Base-by-base conservation (phyloP, 2,888 invertebrate genomes). In the Phymatocera aterrima region DNA sequence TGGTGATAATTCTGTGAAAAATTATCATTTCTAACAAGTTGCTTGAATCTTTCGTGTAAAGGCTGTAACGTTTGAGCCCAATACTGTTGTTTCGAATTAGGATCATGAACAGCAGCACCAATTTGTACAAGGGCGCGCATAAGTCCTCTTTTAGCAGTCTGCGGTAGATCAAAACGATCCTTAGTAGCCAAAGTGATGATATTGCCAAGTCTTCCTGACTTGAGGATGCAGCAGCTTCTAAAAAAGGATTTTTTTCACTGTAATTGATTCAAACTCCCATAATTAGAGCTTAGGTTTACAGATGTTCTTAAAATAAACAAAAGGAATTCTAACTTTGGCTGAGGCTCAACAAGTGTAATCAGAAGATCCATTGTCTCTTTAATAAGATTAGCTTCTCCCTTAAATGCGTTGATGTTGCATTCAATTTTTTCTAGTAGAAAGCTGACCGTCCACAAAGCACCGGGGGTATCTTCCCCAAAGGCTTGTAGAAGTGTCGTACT, bases 41-140 rank as follows among this genome's bases (percentile, higher is more conserved):
- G 89, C 81, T 92, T 92, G 83, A 94, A 94, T 79, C 92, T 91
- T 18, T 92, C 91, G 78, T 93, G 92, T 79, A 94, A 89, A 1
- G 93, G 93, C 83, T 92, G 82, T 1, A 89, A 74, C 46, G 84
- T 85, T 74, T 87, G 85, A 1, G 80, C 79, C 86, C 85, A 90
- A 48, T 86, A 89, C 61, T 83, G 82, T 8, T 81, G 80, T 70
- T 84, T 83, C 18, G 81, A 83, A 2, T 70, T 82, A 0, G 84
- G 83, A 74, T 91, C 89, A 3, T 87, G 87, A 48, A 92, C 88
- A 0, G 92, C 92, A 3, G 91, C 90, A n/a, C 93, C 95, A 0
- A 94, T 94, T 79, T 94, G 91, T 12, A 96, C 94, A 80, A 97
- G 93, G 0, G 95, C 95, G 84, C 94, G 93, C 88, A 95, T 95